phyloP scores from a whole-genome alignment of 2,113 vertebrate genomes.

The Callipepla californica region DNA sequence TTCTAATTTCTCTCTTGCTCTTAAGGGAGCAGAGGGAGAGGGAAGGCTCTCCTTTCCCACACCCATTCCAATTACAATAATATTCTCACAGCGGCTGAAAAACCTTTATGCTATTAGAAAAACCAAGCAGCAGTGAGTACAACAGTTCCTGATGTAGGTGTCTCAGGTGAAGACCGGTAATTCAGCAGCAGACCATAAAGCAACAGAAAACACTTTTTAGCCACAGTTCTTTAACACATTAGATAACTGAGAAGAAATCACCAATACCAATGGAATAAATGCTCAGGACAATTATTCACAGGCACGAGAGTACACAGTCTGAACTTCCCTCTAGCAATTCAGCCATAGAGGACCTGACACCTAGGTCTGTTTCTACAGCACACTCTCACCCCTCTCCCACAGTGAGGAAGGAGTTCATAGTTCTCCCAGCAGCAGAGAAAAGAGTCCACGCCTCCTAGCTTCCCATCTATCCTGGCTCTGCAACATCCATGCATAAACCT shows the following conservation, averaged over 20 bases:
- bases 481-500: background rate
- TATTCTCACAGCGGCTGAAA: background rate
- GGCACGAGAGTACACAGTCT: background rate
- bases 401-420: background rate
- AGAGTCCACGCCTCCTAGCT: rapidly evolving
- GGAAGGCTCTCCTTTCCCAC: background rate
- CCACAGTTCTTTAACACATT: background rate
- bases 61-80: background rate
- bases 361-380: rapidly evolving
- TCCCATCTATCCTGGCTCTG: background rate
- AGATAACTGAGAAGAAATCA: background rate
- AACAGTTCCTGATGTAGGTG: background rate
- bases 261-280: background rate
- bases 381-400: background rate
- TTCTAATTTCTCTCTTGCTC: slow-evolving; percentile 25
- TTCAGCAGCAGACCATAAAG: background rate
- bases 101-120: background rate
- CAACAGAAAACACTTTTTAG: background rate
- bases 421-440: background rate
- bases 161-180: background rate
- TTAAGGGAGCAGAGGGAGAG: slow-evolving; percentile 1
- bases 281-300: background rate
- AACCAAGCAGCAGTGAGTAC: background rate
- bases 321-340: background rate
- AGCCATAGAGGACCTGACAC: rapidly evolving